A percentile compares a stretch with the other conserved stretches of the same genome.
Evolutionary conservation across 1,140 invertebrate genomes (phyloP).

Genomic region (Drosophila funebris): DNA sequence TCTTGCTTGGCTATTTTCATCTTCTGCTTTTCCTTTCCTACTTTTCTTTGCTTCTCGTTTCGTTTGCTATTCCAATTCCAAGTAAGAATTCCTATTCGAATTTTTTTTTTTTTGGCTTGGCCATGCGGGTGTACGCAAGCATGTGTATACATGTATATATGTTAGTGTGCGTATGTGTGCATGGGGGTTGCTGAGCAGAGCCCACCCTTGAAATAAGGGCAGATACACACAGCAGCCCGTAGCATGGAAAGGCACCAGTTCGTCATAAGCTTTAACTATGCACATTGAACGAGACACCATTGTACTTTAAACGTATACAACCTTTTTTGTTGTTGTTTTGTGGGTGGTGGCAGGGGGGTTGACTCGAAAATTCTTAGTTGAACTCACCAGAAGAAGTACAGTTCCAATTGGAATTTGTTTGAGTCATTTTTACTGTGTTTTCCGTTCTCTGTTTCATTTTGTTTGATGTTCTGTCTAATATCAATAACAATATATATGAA

Average conservation of each 20-base stretch:
- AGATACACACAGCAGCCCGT: conserved; percentile 55
- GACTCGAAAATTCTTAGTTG: conserved; percentile 22
- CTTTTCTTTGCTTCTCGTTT: conserved; percentile 10
- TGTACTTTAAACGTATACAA: conserved; percentile 10
- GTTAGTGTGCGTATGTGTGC: no score
- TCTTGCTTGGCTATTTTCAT: conserved; percentile 13
- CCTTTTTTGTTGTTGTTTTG: background rate
- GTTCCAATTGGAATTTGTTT: conserved; percentile 59
- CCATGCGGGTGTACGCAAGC: conserved; percentile 15
- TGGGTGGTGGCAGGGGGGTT: conserved; percentile 10
- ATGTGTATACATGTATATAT: conserved; percentile 12
- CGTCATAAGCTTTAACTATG: background rate
- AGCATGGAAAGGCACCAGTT: background rate
- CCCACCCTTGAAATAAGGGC: conserved; percentile 36
- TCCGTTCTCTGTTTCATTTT: background rate
- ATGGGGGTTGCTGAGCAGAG: conserved; percentile 44
- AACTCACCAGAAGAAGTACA: conserved; percentile 44
- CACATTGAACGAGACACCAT: conserved; percentile 23
- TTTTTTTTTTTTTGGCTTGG: conserved; percentile 21
- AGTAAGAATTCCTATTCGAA: conserved; percentile 50
- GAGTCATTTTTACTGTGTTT: conserved; percentile 7
- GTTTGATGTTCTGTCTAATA: background rate
- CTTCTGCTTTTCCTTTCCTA: conserved; percentile 3
- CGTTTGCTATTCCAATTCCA: conserved; percentile 23
- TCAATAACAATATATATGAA: background rate